Base-by-base conservation (phyloP, 2,113 vertebrate species). In the Apteryx mantelli region DNA sequence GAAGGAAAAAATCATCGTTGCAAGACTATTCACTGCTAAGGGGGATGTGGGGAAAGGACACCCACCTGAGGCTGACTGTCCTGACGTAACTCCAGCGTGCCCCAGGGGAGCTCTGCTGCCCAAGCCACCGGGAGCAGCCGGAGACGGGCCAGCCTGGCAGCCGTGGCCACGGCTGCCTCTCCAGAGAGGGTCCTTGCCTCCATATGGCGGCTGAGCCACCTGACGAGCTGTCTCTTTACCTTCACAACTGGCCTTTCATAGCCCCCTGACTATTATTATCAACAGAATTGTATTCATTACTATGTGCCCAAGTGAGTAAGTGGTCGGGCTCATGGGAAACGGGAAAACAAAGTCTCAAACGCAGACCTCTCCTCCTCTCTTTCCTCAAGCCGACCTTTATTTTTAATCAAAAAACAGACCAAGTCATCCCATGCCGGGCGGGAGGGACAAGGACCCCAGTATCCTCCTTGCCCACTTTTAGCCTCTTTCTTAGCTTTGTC, bases 341-440 rank as follows among this genome's bases (percentile, higher is more conserved):
- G 26, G 78, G 48, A 85, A 84, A 95, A 93, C 80, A 84, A 93
- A 93, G 70, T 85, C 88, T 76, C 77, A 95, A 89, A 91, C 70
- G 36, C 69, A 93, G 65, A 71, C 66, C 46, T 63, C 50, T 88
- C 66, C 64, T 83, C 86, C 88, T 89, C 91, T 81, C 70, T 87
- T 92, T 97, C 86, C 75, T 95, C 75, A 58, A 75, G 84, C 74
- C 85, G 61, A 53, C 30, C 26, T 89, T 76, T 87, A 69, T 30
- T 92, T 91, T 75, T 77, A 61, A 80, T 44, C 66, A 40, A 93
- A 58, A 89, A 82, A 7, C 63, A 93, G 77, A 4, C 34, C 32
- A 65, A 86, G 30, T 82, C 61, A 86, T 26, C 14, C 61, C 48
- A 46, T 8, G 32, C 10, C 60, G 84, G 34, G 56, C 1, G 1